phyloP scores from a whole-genome alignment of 2,113 vertebrate species.

The Lagopus leucura region DNA sequence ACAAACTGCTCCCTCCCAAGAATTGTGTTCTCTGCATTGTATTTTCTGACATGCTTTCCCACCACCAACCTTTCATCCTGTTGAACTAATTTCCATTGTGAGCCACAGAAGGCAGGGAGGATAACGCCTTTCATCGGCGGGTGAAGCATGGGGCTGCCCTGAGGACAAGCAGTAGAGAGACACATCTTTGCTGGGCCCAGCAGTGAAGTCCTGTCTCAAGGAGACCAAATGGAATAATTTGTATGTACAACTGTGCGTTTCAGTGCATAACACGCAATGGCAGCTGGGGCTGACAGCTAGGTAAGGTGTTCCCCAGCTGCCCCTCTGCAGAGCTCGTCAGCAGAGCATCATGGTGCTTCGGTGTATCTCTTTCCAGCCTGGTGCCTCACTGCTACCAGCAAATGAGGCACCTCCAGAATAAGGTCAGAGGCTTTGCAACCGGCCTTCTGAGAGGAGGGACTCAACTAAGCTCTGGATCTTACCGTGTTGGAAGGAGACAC shows the following conservation, averaged over 20 bases:
- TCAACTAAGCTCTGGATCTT: neutral
- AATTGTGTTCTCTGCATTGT: conserved; percentile 65
- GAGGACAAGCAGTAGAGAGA: neutral
- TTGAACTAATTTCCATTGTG: conserved; percentile 29
- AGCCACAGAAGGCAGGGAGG: neutral
- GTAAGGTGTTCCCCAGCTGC: neutral
- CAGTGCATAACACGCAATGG: neutral
- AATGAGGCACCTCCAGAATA: neutral
- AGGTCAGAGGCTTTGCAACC: rapidly evolving
- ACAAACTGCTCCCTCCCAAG: conserved; percentile 50
- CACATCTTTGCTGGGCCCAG: neutral
- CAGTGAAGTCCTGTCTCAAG: rapidly evolving
- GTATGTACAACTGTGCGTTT: rapidly evolving
- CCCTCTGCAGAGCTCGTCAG: neutral
- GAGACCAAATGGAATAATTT: rapidly evolving
- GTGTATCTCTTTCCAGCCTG: neutral
- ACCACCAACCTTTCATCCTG: conserved; percentile 48
- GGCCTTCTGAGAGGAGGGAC: neutral
- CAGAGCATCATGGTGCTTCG: neutral
- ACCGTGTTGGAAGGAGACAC: rapidly evolving
- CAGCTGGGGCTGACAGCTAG: rapidly evolving
- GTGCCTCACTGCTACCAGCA: neutral
- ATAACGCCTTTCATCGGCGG: neutral
- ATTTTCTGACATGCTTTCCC: conserved; percentile 62
- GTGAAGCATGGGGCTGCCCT: neutral